phyloP scores from a whole-genome alignment of 92 coral and sea anemone species.

The Porites lobata region DNA sequence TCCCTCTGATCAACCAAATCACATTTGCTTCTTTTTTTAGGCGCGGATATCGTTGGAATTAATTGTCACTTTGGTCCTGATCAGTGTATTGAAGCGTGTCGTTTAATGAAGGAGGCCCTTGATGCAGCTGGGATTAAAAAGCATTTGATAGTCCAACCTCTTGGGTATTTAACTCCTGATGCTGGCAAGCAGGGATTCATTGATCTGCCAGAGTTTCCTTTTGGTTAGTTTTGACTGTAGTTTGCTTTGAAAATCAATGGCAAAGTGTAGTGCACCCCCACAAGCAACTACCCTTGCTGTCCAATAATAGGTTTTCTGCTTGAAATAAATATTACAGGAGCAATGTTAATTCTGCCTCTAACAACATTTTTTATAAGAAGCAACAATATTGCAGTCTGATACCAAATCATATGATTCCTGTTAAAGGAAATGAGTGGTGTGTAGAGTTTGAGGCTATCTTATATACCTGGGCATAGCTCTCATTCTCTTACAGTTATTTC shows the following conservation, averaged over 20 bases:
- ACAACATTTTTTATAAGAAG: no score
- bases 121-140: slow-evolving; percentile 92
- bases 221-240: slow-evolving; percentile 74
- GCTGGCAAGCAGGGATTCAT: slow-evolving; percentile 97
- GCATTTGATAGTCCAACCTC: slow-evolving; percentile 95
- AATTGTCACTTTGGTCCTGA: slow-evolving; percentile 97
- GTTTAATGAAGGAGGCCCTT: slow-evolving; percentile 91
- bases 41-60: slow-evolving; percentile 96
- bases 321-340: no score
- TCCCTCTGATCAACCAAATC: background rate
- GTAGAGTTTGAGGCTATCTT: no score
- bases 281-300: no score
- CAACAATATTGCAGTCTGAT: no score
- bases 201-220: slow-evolving; percentile 98
- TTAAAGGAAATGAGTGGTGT: no score
- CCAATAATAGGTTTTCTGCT: no score
- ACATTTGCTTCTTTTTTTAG: slow-evolving; percentile 34
- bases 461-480: no score
- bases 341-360: no score
- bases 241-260: background rate
- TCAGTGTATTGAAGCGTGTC: slow-evolving; percentile 78
- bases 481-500: no score
- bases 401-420: no score
- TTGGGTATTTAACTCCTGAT: slow-evolving; percentile 92
- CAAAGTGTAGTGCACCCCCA: no score